phyloP scores from a whole-genome alignment of 2,888 invertebrate species.

The Chromoteleia sp. region DNA sequence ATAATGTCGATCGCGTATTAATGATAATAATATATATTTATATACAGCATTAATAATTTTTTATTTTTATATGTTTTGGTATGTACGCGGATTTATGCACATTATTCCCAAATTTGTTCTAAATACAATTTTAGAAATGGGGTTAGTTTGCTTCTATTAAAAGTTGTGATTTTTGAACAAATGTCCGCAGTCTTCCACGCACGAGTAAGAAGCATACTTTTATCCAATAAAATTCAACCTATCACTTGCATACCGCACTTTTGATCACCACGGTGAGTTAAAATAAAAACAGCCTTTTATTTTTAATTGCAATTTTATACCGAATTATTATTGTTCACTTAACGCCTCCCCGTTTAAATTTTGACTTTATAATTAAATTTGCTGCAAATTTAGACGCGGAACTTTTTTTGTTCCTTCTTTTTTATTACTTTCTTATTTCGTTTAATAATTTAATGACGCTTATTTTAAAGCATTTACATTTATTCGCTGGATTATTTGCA shows the following conservation, averaged over 20 bases:
- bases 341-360: too few relatives aligned
- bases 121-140: constrained; percentile 19
- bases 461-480: too few relatives aligned
- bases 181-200: neutral
- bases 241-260: neutral
- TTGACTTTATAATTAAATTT: too few relatives aligned
- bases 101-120: constrained; percentile 1
- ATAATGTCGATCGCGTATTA: constrained; percentile 7
- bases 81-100: too few relatives aligned
- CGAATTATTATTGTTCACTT: too few relatives aligned
- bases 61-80: constrained; percentile 13
- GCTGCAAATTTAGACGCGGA: too few relatives aligned
- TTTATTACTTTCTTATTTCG: too few relatives aligned
- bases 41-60: constrained; percentile 13
- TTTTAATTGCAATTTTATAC: too few relatives aligned
- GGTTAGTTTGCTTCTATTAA: constrained; percentile 33
- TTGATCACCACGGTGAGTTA: neutral
- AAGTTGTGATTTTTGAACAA: constrained; percentile 17
- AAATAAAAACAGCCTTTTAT: constrained; percentile 1
- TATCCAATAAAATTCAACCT: constrained; percentile 2
- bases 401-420: too few relatives aligned
- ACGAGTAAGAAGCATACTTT: constrained; percentile 9
- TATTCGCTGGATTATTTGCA: too few relatives aligned
- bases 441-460: too few relatives aligned
- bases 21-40: too few relatives aligned